Conservation (phyloP, 2,113 vertebrate genomes). For the Bubalus kerabau region DNA sequence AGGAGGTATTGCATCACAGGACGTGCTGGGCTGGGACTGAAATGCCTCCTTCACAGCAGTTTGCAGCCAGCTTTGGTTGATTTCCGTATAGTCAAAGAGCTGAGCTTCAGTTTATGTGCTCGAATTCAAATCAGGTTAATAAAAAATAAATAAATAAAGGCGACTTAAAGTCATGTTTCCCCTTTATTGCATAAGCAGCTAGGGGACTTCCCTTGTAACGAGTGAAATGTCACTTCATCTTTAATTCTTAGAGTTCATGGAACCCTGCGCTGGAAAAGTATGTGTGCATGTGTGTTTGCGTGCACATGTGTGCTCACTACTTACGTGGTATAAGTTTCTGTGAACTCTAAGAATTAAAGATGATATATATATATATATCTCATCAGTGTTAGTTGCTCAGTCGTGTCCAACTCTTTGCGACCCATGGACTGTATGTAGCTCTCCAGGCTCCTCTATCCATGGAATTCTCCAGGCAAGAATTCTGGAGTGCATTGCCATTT, state of each 20-base stretch:
- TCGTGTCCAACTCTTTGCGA: rapidly evolving
- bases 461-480: background rate
- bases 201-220: background rate
- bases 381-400: background rate
- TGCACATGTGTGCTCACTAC: rapidly evolving
- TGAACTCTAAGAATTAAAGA: background rate
- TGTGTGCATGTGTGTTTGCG: rapidly evolving
- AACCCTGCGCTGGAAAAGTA: background rate
- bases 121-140: background rate
- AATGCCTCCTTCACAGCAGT: rapidly evolving
- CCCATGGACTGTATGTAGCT: background rate
- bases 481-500: background rate
- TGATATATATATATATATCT: too few relatives aligned
- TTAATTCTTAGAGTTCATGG: background rate
- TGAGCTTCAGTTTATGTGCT: background rate
- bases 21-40: rapidly evolving
- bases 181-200: background rate
- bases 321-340: background rate
- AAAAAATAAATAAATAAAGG: background rate
- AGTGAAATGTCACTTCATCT: conserved; percentile 7
- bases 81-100: background rate
- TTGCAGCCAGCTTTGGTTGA: rapidly evolving
- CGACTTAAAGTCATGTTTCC: background rate
- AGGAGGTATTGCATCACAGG: rapidly evolving
- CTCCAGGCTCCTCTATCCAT: background rate